Evolutionary conservation across 2,888 invertebrate species (phyloP).

Genomic region (Chloroclystis v-ata): DNA sequence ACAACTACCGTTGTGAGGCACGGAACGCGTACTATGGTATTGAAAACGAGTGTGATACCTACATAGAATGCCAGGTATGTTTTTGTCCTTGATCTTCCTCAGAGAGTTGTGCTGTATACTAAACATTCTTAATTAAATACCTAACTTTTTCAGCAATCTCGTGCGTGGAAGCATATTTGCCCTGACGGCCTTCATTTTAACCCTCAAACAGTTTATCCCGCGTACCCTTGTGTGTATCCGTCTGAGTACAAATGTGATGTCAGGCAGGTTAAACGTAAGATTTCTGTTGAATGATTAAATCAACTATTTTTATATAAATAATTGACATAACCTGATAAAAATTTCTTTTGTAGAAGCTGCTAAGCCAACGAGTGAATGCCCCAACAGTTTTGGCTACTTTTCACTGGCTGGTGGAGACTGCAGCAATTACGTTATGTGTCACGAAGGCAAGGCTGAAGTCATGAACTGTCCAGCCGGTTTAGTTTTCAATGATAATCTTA

Average conservation of each 20-base stretch:
- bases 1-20: slow-evolving; percentile 16
- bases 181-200: slow-evolving; percentile 87
- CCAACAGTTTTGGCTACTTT: slow-evolving; percentile 45
- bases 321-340: too few relatives aligned
- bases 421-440: slow-evolving; percentile 51
- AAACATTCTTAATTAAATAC: background rate
- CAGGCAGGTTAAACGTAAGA: slow-evolving; percentile 51
- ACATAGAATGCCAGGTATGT: slow-evolving; percentile 78
- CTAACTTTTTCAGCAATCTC: slow-evolving; percentile 63
- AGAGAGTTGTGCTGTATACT: slow-evolving; percentile 1
- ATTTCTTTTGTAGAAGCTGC: slow-evolving; percentile 11
- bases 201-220: slow-evolving; percentile 74
- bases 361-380: slow-evolving; percentile 31
- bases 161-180: slow-evolving; percentile 81
- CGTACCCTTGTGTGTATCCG: slow-evolving; percentile 86
- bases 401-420: slow-evolving; percentile 44
- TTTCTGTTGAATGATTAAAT: too few relatives aligned
- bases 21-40: slow-evolving; percentile 61
- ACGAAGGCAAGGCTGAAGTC: slow-evolving; percentile 43
- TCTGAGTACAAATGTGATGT: slow-evolving; percentile 84
- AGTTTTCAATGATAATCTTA: slow-evolving; percentile 44
- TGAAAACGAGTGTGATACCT: slow-evolving; percentile 81
- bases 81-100: too few relatives aligned
- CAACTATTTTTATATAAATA: too few relatives aligned
- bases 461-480: slow-evolving; percentile 56